Percentiles rank a stretch among this genome's conserved stretches.
These are phyloP conservation scores for Phengaris alcon DNA, from an alignment of 2,888 invertebrate genomes.

Conservation along the genomic window DNA sequence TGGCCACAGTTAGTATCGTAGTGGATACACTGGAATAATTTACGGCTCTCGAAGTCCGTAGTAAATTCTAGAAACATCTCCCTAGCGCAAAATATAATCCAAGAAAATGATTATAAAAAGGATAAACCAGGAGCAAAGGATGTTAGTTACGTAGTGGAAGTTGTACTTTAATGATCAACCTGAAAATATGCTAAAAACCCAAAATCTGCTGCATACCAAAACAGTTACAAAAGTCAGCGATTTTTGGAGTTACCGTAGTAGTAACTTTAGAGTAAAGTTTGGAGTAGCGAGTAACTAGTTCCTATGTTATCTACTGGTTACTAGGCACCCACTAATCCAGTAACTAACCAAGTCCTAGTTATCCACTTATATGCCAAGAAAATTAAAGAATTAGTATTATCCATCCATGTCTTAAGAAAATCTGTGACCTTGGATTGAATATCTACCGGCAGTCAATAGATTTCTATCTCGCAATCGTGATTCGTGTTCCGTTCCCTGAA, in stretches of 20 bases:
- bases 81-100: not conserved
- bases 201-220: not conserved
- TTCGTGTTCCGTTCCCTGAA: conserved; percentile 9
- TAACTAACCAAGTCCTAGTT: too few relatives aligned
- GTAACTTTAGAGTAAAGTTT: not conserved
- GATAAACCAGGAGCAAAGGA: not conserved
- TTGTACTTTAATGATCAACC: not conserved
- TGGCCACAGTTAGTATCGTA: conserved; percentile 8
- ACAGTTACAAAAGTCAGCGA: not conserved
- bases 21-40: conserved; percentile 21
- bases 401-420: too few relatives aligned
- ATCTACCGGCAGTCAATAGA: not conserved
- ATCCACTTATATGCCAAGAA: too few relatives aligned
- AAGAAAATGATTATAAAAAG: not conserved
- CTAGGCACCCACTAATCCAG: too few relatives aligned
- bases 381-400: too few relatives aligned
- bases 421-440: not conserved
- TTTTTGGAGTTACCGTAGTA: not conserved
- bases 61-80: conserved; percentile 7
- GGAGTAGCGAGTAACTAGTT: not conserved
- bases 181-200: not conserved
- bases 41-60: conserved; percentile 4
- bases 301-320: too few relatives aligned
- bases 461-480: conserved; percentile 3
- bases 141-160: not conserved